Evolutionary conservation across 2,888 invertebrate species (phyloP), one percentile per base, ranked within the genome.

Genomic region (Nipponacmea schrenckii): DNA sequence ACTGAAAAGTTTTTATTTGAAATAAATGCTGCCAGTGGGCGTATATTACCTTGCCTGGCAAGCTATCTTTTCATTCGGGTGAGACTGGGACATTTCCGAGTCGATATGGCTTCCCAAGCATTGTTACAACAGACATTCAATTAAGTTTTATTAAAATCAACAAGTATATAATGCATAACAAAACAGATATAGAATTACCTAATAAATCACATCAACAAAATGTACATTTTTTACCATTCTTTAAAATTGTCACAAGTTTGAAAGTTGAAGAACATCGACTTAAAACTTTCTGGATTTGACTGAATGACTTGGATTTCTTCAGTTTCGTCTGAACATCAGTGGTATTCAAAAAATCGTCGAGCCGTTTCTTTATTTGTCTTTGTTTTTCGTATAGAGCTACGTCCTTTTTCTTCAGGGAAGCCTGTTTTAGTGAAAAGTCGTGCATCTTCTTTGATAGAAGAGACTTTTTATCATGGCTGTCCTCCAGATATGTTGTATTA

Each of bases 201-300:
- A 5, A 39, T 39, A 39, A n/a, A 39, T 39, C 7, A 10, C 39
- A 39, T 56, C 14, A 56, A 56, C 56, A 56, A 56, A 56, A 56
- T 56, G 56, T 56, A 56, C 56, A 56, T 24, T 56, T 56, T 14
- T 56, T 56, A 10, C 56, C 56, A 24, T 24, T 56, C 56, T 56
- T 56, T 4, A 56, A 15, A 20, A 56, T 56, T 14, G 56, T 56
- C 24, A 56, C 20, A 3, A 56, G 24, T 56, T 24, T 24, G 5
- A 24, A 24, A 24, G 56, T 12, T 20, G 56, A 20, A 10, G 24
- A 0, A 39, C 39, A 39, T 39, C 10, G 39, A 7, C 8, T 8
- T 39, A 39, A 39, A 39, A 39, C 39, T 39, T 39, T 39, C 39
- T 39, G 39, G 39, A 39, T 39, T 10, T 39, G 39, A 39, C 39